Base-by-base conservation (phyloP, 1,140 invertebrate species). In the Drosophila sucinea region DNA sequence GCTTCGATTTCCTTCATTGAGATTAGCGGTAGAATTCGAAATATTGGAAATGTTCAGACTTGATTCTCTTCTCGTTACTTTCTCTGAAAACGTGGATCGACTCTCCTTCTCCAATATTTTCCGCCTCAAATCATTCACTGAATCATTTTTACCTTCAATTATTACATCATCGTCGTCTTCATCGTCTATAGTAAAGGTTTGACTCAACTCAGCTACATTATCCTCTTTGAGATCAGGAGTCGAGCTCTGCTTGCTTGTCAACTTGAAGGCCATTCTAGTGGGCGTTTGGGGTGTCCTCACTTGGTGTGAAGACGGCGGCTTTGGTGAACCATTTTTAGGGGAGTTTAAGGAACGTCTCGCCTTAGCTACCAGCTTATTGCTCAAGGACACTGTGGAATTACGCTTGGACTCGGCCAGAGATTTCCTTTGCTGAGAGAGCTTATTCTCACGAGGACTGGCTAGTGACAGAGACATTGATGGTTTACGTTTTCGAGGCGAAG, bases 261-360 rank as follows among this genome's bases (percentile, higher is more conserved):
- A 2, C 41, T 32, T 6, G n/a, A 8, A 1, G 61, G 30, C 23
- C 38, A 56, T 1, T 55, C 25, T 17, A 51, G 27, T 54, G 6
- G 44, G 33, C n/a, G 54, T 32, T 35, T 62, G 3, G 8, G 1
- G 55, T 55, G 27, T 33, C 51, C n/a, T 32, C 1, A 63, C 27
- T 27, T 44, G 41, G 33, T 51, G 47, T n/a, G 69, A 69, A 6
- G 6, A 17, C 4, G 60, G 41, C 10, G 17, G 17, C 17, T 67
- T 38, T 5, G 74, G 72, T 6, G 79, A 80, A 4, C 44, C 44
- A 1, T 44, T 25, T 17, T 74, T 74, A 1, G 80, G 80, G 1
- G 77, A 71, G 60, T 75, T 77, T 0, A 91, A 70, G 6, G 90
- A 77, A 6, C 90, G 79, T 1, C 90, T 70, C 11, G 90, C 90